Base-by-base conservation (phyloP, 2,888 invertebrate species). In the Sicus ferrugineus region DNA sequence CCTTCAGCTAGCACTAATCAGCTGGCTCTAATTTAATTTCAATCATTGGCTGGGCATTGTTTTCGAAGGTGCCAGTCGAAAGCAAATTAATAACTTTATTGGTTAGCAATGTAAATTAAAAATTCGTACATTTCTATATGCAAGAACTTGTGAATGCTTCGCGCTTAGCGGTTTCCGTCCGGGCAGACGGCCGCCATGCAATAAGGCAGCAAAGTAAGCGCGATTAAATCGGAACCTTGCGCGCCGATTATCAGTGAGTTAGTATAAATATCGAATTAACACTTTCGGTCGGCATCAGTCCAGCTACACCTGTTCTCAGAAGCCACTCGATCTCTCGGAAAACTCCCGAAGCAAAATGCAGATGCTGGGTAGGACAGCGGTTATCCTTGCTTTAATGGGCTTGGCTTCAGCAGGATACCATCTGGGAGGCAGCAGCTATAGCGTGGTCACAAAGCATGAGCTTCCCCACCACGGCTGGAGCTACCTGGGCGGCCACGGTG, bases 381-480 rank as follows among this genome's bases (percentile, higher is more conserved):
- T 78, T 2, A n/a, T 77, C 19, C 7, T 79, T 38, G 71, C 69
- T 31, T 61, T 76, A 23, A 11, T 38, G 7, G 75, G 75, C 52
- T 63, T 75, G 54, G 70, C 74, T 2, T 70, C 75, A 3, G 77
- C 77, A 26, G 78, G 76, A 65, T 75, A 79, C 23, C 69, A 71
- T 30, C 80, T 78, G 19, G 75, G 77, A 23, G 79, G 78, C 7
- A 78, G 75, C 62, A 81, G 81, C 67, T 83, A 80, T 73, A 77
- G 79, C 6, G 78, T 78, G 61, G 48, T 83, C 48, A 80, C 80
- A 38, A 81, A 82, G 64, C 82, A 83, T 67, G 83, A 83, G 62
- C 74, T 69, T 31, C 78, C 79, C n/a, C 70, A 68, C 1, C 75
- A 80, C 65, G 75, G 79, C 69, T 70, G 69, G 30, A 69, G 74